Evolutionary conservation across 2,797 vertebrate species (phyloP).

Genomic region (Gephyroberyx darwinii): DNA sequence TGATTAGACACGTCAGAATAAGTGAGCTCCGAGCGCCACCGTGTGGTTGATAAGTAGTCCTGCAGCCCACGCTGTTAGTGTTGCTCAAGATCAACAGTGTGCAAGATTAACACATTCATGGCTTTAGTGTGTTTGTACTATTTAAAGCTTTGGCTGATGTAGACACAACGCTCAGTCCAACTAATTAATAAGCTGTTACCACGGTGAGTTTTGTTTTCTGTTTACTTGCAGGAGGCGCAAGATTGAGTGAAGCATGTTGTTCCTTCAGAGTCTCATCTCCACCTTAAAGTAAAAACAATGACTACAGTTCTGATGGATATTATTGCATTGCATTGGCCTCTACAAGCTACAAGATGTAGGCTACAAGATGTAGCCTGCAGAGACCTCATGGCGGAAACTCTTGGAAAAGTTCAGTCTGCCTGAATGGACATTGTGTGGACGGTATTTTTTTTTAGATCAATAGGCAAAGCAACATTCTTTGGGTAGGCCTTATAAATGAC

Average conservation of each 20-base stretch:
- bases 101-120: conserved; percentile 22
- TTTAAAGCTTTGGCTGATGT: conserved; percentile 34
- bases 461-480: conserved; percentile 52
- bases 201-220: conserved; percentile 44
- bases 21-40: conserved; percentile 65
- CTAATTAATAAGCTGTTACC: conserved; percentile 23
- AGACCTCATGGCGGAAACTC: conserved; percentile 37
- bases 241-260: conserved; percentile 40
- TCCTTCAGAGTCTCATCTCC: conserved; percentile 44
- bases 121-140: conserved; percentile 25
- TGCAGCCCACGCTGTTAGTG: conserved; percentile 34
- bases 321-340: conserved; percentile 14
- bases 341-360: conserved; percentile 26
- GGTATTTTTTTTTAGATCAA: not conserved
- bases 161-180: conserved; percentile 11
- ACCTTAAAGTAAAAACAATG: conserved; percentile 17
- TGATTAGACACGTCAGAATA: conserved; percentile 16
- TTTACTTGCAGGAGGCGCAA: conserved; percentile 58
- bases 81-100: conserved; percentile 15
- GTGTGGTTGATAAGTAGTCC: conserved; percentile 54
- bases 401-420: conserved; percentile 28
- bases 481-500: conserved; percentile 58
- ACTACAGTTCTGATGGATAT: conserved; percentile 42
- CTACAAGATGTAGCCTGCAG: conserved; percentile 32
- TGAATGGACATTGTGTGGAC: conserved; percentile 41